Percentiles rank a stretch among this genome's conserved stretches.
Conservation (phyloP, 2,888 invertebrate genomes). For the Oeneis ivallda region DNA sequence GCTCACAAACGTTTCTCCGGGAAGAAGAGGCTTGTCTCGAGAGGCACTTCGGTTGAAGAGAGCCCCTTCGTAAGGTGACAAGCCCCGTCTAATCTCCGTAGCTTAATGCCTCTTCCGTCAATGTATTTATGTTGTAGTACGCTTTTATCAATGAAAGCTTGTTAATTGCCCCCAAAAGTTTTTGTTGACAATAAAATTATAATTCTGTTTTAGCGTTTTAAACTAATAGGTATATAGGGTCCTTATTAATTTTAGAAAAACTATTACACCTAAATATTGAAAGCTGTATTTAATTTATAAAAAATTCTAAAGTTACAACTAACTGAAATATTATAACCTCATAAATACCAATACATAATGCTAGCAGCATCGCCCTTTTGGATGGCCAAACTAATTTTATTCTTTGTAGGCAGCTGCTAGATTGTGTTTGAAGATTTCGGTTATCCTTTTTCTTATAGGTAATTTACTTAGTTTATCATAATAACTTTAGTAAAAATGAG, state of each 20-base stretch:
- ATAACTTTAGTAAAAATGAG: neutral
- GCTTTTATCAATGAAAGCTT: conserved; percentile 15
- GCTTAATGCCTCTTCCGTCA: conserved; percentile 61
- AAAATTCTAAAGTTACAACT: too few relatives aligned
- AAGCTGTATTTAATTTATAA: too few relatives aligned
- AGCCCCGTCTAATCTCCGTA: conserved; percentile 69
- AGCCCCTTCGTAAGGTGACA: conserved; percentile 65
- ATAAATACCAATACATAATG: too few relatives aligned
- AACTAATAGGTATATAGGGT: too few relatives aligned
- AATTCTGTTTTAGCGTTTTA: neutral
- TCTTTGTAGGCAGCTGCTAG: too few relatives aligned
- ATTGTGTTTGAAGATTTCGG: too few relatives aligned
- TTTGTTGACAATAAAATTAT: neutral
- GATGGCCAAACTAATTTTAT: too few relatives aligned
- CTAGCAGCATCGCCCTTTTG: too few relatives aligned
- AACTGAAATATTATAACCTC: too few relatives aligned
- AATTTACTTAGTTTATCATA: neutral
- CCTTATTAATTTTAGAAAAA: neutral
- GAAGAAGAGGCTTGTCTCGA: conserved; percentile 67
- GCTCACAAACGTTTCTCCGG: conserved; percentile 61
- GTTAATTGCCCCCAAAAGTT: conserved; percentile 5
- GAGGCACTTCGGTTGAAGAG: conserved; percentile 60
- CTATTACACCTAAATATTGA: too few relatives aligned
- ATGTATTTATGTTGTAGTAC: conserved; percentile 30
- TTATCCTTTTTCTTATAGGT: too few relatives aligned